Percentiles rank a stretch among this genome's conserved stretches.
Conservation (phyloP, 2,797 vertebrate genomes). For the Coreius guichenoti region DNA sequence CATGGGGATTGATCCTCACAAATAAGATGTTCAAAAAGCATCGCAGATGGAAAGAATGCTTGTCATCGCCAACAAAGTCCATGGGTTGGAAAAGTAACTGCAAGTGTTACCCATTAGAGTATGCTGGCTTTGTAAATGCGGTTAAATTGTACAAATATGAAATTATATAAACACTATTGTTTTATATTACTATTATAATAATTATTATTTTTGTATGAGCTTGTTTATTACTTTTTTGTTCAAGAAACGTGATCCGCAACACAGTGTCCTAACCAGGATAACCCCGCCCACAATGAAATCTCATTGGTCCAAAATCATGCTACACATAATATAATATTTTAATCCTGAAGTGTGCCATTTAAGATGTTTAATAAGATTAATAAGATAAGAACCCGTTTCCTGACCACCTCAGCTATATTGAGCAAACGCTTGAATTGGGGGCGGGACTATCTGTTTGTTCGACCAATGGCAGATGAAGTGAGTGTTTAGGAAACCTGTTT, state of each 20-base stretch:
- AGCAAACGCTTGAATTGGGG: neutral
- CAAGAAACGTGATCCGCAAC: neutral
- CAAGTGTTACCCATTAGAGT: conserved; percentile 25
- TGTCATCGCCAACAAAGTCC: neutral
- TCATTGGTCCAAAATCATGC: neutral
- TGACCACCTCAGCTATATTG: neutral
- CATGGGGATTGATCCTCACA: neutral
- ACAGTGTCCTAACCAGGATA: neutral
- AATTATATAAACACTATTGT: conserved; percentile 79
- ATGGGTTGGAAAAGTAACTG: neutral
- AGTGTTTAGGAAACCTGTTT: conserved; percentile 7
- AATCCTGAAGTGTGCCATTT: neutral
- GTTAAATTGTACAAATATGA: conserved; percentile 88
- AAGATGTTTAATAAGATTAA: too few species aligned
- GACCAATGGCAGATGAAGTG: conserved; percentile 3
- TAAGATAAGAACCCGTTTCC: too few species aligned
- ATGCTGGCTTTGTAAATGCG: conserved; percentile 77
- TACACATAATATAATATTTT: neutral
- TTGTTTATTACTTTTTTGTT: conserved; percentile 67
- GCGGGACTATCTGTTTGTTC: neutral
- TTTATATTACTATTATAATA: conserved; percentile 39
- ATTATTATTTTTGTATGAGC: conserved; percentile 72
- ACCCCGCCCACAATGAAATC: neutral
- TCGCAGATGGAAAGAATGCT: conserved; percentile 2
- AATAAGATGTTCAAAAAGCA: neutral